phyloP scores from a whole-genome alignment of 35 echinoderm and acorn worm species.

The Ophioderma brevispina region DNA sequence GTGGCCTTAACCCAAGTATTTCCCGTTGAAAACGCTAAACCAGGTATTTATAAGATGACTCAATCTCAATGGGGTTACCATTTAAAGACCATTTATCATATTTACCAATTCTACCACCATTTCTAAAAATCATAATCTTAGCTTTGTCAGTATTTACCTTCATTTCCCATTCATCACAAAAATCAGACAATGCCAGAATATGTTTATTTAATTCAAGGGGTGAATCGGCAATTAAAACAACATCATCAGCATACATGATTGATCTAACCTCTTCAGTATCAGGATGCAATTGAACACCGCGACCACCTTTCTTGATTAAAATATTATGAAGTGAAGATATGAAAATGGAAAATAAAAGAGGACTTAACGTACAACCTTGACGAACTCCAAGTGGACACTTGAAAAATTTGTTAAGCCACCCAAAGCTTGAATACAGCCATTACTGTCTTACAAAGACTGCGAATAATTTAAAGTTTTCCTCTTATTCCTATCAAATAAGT shows the following conservation, averaged over 20 bases:
- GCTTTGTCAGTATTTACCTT: neutral
- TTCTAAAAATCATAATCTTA: neutral
- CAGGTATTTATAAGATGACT: neutral
- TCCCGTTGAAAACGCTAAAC: neutral
- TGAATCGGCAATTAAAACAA: neutral
- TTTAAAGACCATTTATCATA: neutral
- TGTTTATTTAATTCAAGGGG: neutral
- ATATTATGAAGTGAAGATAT: neutral
- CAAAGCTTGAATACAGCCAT: neutral
- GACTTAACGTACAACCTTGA: neutral
- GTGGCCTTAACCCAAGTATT: neutral
- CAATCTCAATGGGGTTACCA: neutral
- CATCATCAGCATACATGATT: neutral
- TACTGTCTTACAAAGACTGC: neutral
- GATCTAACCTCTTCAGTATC: neutral
- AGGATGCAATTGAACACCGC: neutral
- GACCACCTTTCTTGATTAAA: neutral
- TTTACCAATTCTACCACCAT: neutral
- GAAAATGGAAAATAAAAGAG: neutral
- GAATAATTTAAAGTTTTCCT: neutral
- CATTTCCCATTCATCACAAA: neutral
- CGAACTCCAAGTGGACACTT: neutral
- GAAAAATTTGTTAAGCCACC: neutral
- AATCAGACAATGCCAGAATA: neutral
- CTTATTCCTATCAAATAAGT: neutral